Base-by-base conservation (phyloP, 2,797 vertebrate species). In the Meda fulgida region DNA sequence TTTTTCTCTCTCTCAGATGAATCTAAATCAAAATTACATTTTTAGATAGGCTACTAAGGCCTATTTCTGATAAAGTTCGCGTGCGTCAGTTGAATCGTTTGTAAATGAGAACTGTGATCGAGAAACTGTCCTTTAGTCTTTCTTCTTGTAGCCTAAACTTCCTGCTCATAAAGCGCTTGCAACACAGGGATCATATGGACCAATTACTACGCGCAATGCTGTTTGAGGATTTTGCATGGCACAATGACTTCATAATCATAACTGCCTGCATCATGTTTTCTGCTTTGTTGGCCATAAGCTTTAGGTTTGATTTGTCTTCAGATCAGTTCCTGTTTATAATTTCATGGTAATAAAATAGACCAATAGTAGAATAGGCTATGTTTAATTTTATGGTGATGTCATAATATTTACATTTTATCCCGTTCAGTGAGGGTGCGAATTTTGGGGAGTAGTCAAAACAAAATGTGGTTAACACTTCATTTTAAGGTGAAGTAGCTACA, bases 191-290 rank as follows among this genome's bases (percentile, higher is more conserved):
- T 80, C 31, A 53, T 58, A 51, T 5, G 75, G 51, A 23, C 34
- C 75, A 23, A 40, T 60, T 29, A 60, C 23, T 60, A 36, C 18
- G 40, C 9, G 23, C 48, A 58, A 55, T 65, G 38, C 14, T 76
- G 26, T 66, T 38, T 66, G 26, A 58, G 55, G 81, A 75, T 75
- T 83, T 65, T 51, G 21, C 40, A 65, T 65, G 38, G 1, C 38
- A 63, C 51, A 73, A 19, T 73, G 70, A 83, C 81, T 83, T 75
- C 21, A 19, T 65, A 51, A 65, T 75, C 29, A 18, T 65, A 65
- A 65, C 70, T 81, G 18, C 36, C 36, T 75, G 43, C 43, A 72
- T 40, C 36, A 46, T 48, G 78, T 31, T 80, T 69, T 55, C 14
- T 75, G 81, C 40, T 38, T 40, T 82, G 13, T 38, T 4, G n/a